These are phyloP conservation scores for Heliconius congener DNA, from an alignment of 1,140 invertebrate species.

Conservation along the genomic window DNA sequence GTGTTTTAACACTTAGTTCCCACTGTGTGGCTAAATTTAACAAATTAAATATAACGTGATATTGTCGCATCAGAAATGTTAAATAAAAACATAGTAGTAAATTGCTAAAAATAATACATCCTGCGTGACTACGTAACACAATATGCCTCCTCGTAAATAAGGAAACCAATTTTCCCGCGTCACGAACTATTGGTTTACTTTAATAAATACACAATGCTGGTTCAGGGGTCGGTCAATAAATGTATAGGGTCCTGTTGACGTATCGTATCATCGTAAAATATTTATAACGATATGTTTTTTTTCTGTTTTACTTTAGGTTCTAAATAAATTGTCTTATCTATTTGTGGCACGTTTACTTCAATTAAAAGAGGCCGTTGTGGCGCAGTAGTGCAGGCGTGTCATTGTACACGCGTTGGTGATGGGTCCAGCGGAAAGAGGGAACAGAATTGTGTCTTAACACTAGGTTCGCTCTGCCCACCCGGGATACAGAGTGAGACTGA, in stretches of 20 bases:
- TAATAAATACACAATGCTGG: constrained; percentile 32
- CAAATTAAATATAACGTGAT: not conserved
- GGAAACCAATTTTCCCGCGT: constrained; percentile 8
- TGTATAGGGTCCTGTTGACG: constrained; percentile 23
- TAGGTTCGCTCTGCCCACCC: too few relatives aligned
- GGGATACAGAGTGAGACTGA: not conserved
- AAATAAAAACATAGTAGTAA: not conserved
- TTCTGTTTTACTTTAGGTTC: too few relatives aligned
- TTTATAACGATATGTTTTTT: not conserved
- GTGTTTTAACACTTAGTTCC: too few relatives aligned
- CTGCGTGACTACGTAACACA: constrained; percentile 3
- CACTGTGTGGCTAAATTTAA: too few relatives aligned
- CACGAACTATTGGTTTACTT: constrained; percentile 12
- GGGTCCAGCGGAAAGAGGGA: too few relatives aligned
- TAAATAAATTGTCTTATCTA: too few relatives aligned
- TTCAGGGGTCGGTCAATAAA: constrained; percentile 32
- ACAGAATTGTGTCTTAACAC: too few relatives aligned
- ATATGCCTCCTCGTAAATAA: not conserved
- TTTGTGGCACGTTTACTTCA: too few relatives aligned
- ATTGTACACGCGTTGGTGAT: too few relatives aligned
- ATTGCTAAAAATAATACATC: not conserved
- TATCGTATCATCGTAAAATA: not conserved
- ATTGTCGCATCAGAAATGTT: not conserved
- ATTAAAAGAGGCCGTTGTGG: too few relatives aligned
- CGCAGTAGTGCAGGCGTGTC: too few relatives aligned